These are phyloP conservation scores for Coregonus clupeaformis DNA, from an alignment of 2,113 vertebrate genomes.

Conservation along the genomic window DNA sequence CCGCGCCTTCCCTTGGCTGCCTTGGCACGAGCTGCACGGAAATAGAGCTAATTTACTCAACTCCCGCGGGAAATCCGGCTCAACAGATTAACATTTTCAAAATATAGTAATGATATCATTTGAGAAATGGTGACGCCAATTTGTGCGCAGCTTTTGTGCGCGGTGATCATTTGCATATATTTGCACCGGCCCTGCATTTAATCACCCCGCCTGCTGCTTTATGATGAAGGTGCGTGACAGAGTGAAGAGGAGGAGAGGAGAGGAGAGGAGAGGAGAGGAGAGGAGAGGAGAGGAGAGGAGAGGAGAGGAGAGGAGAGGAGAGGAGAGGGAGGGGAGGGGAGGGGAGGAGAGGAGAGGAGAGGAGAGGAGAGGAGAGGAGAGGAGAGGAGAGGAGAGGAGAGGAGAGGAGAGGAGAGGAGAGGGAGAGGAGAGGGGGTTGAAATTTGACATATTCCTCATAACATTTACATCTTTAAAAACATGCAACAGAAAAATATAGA, in stretches of 20 bases:
- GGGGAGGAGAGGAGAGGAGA: background rate
- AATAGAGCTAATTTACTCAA: slow-evolving; percentile 99
- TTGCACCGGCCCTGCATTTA: slow-evolving; percentile 91
- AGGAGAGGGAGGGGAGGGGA: slow-evolving; percentile 82
- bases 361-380: background rate
- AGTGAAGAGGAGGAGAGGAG: background rate
- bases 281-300: background rate
- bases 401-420: background rate
- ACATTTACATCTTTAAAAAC: slow-evolving; percentile 89
- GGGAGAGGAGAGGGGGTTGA: slow-evolving; percentile 87
- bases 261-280: background rate
- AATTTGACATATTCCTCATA: slow-evolving; percentile 99
- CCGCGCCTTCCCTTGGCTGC: slow-evolving; percentile 70
- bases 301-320: background rate
- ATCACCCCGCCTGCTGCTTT: slow-evolving; percentile 81
- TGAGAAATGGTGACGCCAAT: slow-evolving; percentile 99
- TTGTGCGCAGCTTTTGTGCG: slow-evolving; percentile 99
- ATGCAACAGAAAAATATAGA: slow-evolving; percentile 93
- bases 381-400: background rate
- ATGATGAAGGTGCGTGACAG: background rate
- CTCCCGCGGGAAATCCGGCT: slow-evolving; percentile 99
- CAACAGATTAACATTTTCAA: slow-evolving; percentile 99
- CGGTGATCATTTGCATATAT: slow-evolving; percentile 96
- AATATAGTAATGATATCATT: slow-evolving; percentile 99
- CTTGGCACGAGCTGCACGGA: slow-evolving; percentile 97